phyloP scores from a whole-genome alignment of 2,888 invertebrate species.

The Eristalis arbustorum region DNA sequence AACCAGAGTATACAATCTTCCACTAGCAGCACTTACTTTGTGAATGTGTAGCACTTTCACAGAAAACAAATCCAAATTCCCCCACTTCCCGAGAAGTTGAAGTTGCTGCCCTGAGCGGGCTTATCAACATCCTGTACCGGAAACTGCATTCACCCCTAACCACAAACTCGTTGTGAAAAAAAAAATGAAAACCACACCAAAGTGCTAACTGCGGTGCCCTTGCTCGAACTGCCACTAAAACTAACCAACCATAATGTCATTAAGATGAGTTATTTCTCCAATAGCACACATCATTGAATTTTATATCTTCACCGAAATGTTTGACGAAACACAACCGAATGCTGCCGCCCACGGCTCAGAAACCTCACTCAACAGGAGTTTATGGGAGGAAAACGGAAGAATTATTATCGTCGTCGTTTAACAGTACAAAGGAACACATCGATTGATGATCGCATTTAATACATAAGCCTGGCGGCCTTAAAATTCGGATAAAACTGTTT shows the following conservation, averaged over 20 bases:
- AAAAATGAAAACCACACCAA: not conserved
- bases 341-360: not conserved
- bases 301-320: not conserved
- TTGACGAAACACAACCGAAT: not conserved
- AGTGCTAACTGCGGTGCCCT: not conserved
- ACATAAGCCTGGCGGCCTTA: not conserved
- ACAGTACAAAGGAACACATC: not conserved
- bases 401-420: not conserved
- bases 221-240: not conserved
- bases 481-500: not conserved
- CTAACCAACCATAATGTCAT: not conserved
- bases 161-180: not conserved
- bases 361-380: not conserved
- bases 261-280: not conserved
- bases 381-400: not conserved
- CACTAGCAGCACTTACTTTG: not conserved
- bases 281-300: not conserved
- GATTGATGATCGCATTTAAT: not conserved
- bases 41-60: not conserved
- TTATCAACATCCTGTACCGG: no score
- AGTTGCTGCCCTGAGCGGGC: not conserved
- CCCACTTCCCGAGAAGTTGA: no score
- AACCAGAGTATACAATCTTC: no score
- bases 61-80: not conserved
- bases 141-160: not conserved